These are phyloP conservation scores for Argyresthia albistria DNA, from an alignment of 2,888 invertebrate genomes.

Conservation along the genomic window DNA sequence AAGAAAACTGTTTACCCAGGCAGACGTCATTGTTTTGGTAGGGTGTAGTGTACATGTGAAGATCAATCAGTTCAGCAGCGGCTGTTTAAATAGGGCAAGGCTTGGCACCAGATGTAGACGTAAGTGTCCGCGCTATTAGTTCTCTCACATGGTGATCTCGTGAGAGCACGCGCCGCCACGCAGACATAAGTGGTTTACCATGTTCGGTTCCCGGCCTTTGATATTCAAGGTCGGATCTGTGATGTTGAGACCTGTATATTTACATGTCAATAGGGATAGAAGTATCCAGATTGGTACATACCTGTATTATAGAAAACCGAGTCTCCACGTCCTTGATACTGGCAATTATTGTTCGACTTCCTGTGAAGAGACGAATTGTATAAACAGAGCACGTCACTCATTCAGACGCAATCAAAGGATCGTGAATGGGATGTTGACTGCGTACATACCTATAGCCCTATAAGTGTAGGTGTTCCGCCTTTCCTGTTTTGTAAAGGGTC, in stretches of 20 bases:
- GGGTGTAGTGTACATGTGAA: too few species aligned
- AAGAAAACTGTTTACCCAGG: neutral
- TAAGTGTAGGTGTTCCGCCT: neutral
- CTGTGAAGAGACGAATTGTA: constrained; percentile 57
- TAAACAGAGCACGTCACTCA: constrained; percentile 64
- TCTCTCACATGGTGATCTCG: constrained; percentile 35
- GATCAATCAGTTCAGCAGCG: neutral
- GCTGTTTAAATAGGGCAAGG: constrained; percentile 5
- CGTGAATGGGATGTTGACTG: constrained; percentile 64
- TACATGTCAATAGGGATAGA: neutral
- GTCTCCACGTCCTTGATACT: constrained; percentile 49
- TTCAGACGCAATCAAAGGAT: constrained; percentile 65
- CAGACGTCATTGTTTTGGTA: too few species aligned
- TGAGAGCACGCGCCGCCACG: constrained; percentile 50
- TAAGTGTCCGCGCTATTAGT: constrained; percentile 32
- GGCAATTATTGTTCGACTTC: constrained; percentile 57
- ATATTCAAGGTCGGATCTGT: constrained; percentile 39
- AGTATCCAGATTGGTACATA: neutral
- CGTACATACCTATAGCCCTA: constrained; percentile 6
- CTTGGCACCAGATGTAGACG: constrained; percentile 33
- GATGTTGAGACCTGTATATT: constrained; percentile 16
- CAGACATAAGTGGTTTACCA: constrained; percentile 51
- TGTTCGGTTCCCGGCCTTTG: constrained; percentile 33
- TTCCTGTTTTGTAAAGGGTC: neutral
- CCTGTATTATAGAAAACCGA: too few species aligned